phyloP scores from a whole-genome alignment of 2,888 invertebrate genomes.

The Trachelus tabidus region DNA sequence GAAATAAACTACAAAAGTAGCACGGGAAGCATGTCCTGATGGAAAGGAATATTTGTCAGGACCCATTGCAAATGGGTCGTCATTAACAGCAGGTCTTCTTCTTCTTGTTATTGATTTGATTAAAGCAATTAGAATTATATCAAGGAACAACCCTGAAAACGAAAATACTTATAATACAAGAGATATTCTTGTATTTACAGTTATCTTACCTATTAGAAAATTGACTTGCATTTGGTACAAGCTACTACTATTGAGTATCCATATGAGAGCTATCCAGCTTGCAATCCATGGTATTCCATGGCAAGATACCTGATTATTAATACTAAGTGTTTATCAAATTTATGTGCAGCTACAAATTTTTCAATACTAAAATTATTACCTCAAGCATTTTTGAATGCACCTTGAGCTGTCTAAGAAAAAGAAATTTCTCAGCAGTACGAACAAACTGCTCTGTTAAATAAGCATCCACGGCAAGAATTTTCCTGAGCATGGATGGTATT shows the following conservation, averaged over 20 bases:
- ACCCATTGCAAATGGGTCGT: constrained; percentile 77
- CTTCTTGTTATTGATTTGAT: constrained; percentile 83
- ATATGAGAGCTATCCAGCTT: constrained; percentile 81
- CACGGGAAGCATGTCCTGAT: constrained; percentile 92
- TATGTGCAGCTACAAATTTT: background rate
- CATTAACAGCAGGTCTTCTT: constrained; percentile 77
- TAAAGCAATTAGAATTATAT: constrained; percentile 81
- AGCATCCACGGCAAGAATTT: constrained; percentile 58
- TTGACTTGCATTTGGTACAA: constrained; percentile 87
- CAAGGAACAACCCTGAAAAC: constrained; percentile 80
- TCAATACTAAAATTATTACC: constrained; percentile 45
- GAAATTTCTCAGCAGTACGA: constrained; percentile 49
- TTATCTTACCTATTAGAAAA: constrained; percentile 79
- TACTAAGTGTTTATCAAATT: constrained; percentile 2
- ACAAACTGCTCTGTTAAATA: constrained; percentile 62
- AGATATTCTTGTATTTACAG: constrained; percentile 8
- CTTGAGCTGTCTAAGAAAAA: constrained; percentile 57
- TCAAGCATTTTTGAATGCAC: constrained; percentile 69
- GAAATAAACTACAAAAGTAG: constrained; percentile 80
- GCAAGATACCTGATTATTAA: constrained; percentile 78
- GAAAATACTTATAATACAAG: constrained; percentile 6
- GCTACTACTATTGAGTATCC: constrained; percentile 76
- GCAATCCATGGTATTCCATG: constrained; percentile 90
- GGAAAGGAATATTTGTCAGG: constrained; percentile 95
- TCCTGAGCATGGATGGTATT: constrained; percentile 50